Evolutionary conservation across 2,113 vertebrate species (phyloP), one percentile per base, ranked within the genome.

Genomic region (Bubalus kerabau): DNA sequence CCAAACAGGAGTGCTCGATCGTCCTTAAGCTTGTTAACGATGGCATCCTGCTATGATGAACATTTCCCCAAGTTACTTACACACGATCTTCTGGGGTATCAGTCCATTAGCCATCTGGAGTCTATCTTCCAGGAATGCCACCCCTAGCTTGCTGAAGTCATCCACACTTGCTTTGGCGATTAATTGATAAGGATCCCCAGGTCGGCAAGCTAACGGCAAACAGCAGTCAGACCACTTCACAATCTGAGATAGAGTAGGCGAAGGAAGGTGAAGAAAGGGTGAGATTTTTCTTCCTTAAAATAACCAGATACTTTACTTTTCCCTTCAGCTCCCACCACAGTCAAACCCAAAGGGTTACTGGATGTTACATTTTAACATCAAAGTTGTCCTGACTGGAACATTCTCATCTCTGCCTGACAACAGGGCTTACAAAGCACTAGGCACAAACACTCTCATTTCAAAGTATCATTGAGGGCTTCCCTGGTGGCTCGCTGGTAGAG

Each of bases 101-200:
- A 99, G 99, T 76, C 99, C 99, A 1, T 99, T 98, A 54, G 99
- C 99, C 99, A 99, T 99, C 85, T 98, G 99, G 30, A 99, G 99
- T 36, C 99, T 99, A 90, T 99, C 99, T 98, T 99, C 99, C 98
- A 99, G 99, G 96, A 99, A 99, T 0, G 99, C 99, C 97, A 99
- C 99, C 1, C 99, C 99, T 3, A 99, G 99, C 62, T 98, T 99
- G 97, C 99, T 99, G 99, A 99, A 99, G 98, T 99, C 98, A 40
- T 99, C 99, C 81, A 99, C 96, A 0, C 98, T 99, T 14, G 99
- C 99, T 98, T 99, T 99, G 83, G 99, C 99, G 85, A 99, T 99
- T 2, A 99, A 98, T 7, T 98, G 99, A 92, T 99, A 99, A 1
- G 99, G 99, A 60, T 99, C 99, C 2, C 99, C 99, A 17, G 99